Evolutionary conservation across 2,888 invertebrate species (phyloP).

Genomic region (Muschampia plurimacula): DNA sequence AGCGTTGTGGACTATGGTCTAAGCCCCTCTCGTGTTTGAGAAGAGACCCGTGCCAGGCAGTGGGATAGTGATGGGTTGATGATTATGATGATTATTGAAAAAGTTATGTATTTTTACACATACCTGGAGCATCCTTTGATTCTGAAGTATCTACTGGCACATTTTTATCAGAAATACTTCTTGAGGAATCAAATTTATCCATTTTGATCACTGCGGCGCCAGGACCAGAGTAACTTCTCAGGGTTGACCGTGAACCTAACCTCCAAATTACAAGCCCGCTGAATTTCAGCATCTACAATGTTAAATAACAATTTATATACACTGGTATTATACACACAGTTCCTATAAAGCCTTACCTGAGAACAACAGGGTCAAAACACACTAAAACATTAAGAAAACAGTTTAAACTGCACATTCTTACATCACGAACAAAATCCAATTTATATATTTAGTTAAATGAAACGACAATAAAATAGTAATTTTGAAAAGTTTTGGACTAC

Average conservation of each 20-base stretch:
- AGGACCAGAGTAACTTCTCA: conserved; percentile 82
- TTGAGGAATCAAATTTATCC: conserved; percentile 69
- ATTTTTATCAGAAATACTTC: conserved; percentile 56
- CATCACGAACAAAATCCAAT: conserved; percentile 60
- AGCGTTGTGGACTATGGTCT: no score
- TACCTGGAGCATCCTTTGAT: conserved; percentile 24
- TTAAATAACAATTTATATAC: conserved; percentile 38
- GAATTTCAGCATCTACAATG: conserved; percentile 81
- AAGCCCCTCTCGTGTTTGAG: no score
- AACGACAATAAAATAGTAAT: conserved; percentile 38
- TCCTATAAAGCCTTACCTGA: neutral
- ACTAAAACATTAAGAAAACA: conserved; percentile 7
- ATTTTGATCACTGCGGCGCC: conserved; percentile 94
- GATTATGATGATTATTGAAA: neutral
- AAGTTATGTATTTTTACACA: neutral
- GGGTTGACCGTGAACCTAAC: conserved; percentile 74
- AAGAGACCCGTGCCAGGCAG: no score
- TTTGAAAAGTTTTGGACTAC: conserved; percentile 7
- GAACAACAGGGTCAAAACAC: neutral
- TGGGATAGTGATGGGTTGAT: no score
- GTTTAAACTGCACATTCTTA: conserved; percentile 60
- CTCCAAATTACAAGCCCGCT: conserved; percentile 79
- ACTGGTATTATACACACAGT: neutral
- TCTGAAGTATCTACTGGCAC: conserved; percentile 35
- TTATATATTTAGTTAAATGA: conserved; percentile 41